Base-by-base conservation (phyloP, 2,797 vertebrate genomes). In the Borostomias antarcticus region DNA sequence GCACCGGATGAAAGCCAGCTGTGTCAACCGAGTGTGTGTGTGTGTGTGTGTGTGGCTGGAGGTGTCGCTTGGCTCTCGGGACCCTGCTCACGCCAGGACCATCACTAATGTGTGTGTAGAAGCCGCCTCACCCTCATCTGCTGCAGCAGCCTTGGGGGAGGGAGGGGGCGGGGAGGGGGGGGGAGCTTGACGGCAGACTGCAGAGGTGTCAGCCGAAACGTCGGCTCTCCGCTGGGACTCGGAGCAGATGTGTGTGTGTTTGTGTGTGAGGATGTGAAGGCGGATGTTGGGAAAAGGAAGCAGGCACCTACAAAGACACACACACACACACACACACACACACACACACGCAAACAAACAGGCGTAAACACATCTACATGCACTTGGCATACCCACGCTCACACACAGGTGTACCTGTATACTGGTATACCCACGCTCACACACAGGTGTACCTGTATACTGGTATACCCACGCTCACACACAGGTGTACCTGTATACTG, bases 1-100 rank as follows among this genome's bases (percentile, higher is more conserved):
- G 67, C 68, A 64, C 45, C 45, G 60, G 75, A 79, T 82, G 69
- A 82, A 83, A 85, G 73, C 59, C 61, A 52, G n/a, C n/a, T n/a
- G 64, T 71, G 47, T 50, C 43, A 70, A 66, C 40, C 5, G 0
- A 66, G 40, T 45, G 32, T 23, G 60, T 70, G 72, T 58, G 30
- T 48, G 21, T 57, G 28, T 64, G 28, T 52, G n/a, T 62, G 65
- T n/a, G 51, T 0, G 10, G 59, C 28, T 62, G 4, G 23, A 26
- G 69, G 54, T 68, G 40, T 76, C 57, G 60, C 60, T 83, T 83
- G 74, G 76, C 78, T 64, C 65, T 13, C 28, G 61, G 64, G 50
- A 19, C 69, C 72, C 60, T 43, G 63, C 74, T 30, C 62, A 6
- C 73, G 70, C 69, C 70, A 51, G 28, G 54, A 32, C 77, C 73